These are phyloP conservation scores for Acromyrmex heyeri DNA, from an alignment of 1,140 invertebrate genomes.

Conservation along the genomic window DNA sequence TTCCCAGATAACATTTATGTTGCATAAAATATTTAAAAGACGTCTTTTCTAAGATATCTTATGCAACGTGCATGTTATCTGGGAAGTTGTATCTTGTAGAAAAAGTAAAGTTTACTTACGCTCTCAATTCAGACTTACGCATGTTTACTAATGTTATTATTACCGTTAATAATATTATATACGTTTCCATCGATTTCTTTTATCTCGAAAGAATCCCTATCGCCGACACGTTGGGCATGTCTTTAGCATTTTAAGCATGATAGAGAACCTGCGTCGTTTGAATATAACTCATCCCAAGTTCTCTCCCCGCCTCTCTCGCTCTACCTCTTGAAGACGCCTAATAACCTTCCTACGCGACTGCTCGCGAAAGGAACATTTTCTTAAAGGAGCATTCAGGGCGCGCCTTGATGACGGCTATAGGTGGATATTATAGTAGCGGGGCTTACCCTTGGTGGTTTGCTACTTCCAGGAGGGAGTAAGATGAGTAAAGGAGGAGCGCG, in stretches of 20 bases:
- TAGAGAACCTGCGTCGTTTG: constrained; percentile 70
- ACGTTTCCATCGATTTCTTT: constrained; percentile 5
- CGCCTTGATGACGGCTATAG: constrained; percentile 73
- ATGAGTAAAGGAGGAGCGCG: constrained; percentile 55
- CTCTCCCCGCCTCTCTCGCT: background rate
- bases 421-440: constrained; percentile 73
- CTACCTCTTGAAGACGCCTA: constrained; percentile 62
- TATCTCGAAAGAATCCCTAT: constrained; percentile 13
- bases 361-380: constrained; percentile 75
- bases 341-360: constrained; percentile 66
- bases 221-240: constrained; percentile 9
- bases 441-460: constrained; percentile 67
- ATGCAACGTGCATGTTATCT: no score
- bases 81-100: no score
- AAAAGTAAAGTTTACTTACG: background rate
- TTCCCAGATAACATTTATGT: no score
- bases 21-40: no score
- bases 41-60: no score
- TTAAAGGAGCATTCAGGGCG: constrained; percentile 76
- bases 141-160: constrained; percentile 8
- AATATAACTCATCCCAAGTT: constrained; percentile 46
- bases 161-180: background rate
- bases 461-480: constrained; percentile 58
- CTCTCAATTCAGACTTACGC: background rate
- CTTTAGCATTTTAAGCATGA: constrained; percentile 57